phyloP scores from a whole-genome alignment of 2,888 invertebrate genomes.

The Nomada fabriciana region DNA sequence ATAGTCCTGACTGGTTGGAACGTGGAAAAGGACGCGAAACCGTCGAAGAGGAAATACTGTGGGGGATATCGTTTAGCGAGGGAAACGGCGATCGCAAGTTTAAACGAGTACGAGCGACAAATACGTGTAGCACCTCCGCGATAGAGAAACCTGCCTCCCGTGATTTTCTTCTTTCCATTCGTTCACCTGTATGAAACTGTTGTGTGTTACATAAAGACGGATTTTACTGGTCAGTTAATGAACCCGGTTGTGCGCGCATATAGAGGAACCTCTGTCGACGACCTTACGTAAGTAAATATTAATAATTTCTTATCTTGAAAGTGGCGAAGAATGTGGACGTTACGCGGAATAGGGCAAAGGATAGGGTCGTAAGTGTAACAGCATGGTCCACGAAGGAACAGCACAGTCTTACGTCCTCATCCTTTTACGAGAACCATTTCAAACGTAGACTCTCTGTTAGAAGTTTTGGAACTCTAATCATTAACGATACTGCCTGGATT shows the following conservation, averaged over 20 bases:
- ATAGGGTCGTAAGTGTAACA: conserved; percentile 22
- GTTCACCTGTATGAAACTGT: conserved; percentile 47
- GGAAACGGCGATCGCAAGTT: conserved; percentile 27
- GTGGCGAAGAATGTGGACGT: conserved; percentile 52
- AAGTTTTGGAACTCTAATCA: not conserved
- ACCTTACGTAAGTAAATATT: conserved; percentile 77
- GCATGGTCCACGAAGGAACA: no score
- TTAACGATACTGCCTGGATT: not conserved
- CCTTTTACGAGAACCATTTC: not conserved
- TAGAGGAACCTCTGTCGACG: conserved; percentile 62
- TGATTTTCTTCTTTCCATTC: conserved; percentile 48
- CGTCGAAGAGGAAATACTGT: conserved; percentile 34
- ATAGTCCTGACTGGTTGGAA: not conserved
- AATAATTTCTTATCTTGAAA: conserved; percentile 68
- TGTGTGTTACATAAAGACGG: conserved; percentile 78
- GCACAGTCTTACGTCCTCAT: not conserved
- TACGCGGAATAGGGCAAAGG: conserved; percentile 21
- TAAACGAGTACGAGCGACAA: conserved; percentile 23
- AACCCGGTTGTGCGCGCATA: conserved; percentile 71
- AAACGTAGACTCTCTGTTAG: not conserved
- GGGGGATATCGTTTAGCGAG: conserved; percentile 14
- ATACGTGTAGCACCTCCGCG: conserved; percentile 42
- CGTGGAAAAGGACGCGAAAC: conserved; percentile 13
- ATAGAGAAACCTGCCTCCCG: conserved; percentile 53
- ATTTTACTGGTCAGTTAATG: conserved; percentile 77